These are phyloP conservation scores for Catagonus wagneri DNA, from an alignment of 2,113 vertebrate species.

Conservation along the genomic window DNA sequence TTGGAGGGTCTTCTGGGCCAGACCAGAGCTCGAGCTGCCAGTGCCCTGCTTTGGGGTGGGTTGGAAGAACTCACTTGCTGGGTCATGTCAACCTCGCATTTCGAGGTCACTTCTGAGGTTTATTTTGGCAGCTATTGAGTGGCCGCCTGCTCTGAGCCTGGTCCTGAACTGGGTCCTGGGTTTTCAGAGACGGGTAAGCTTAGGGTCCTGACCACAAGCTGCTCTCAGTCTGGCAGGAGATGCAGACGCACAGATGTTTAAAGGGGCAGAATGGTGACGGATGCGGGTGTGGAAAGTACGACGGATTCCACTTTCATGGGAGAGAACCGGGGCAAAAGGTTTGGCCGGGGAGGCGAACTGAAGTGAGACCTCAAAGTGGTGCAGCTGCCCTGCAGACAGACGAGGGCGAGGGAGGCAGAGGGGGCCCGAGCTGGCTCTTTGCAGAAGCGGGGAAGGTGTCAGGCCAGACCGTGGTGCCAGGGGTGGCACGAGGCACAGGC, in stretches of 20 bases:
- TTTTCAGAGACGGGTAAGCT: not conserved
- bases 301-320: not conserved
- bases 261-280: not conserved
- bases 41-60: not conserved
- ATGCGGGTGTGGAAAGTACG: fast-evolving
- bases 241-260: not conserved
- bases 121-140: not conserved
- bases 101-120: not conserved
- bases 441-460: not conserved
- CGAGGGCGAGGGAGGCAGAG: not conserved
- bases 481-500: not conserved
- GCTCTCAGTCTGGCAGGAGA: not conserved
- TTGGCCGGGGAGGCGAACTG: not conserved
- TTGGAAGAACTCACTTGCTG: not conserved
- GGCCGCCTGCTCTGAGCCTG: not conserved
- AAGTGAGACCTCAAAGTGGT: not conserved
- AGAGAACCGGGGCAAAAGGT: not conserved
- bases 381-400: not conserved
- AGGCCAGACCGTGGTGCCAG: not conserved
- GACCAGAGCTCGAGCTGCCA: not conserved
- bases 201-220: not conserved
- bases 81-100: not conserved
- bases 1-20: no score
- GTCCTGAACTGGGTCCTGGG: not conserved
- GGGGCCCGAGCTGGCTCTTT: not conserved